Base-by-base conservation (phyloP, 2,113 vertebrate species). In the Dipodomys ordii region DNA sequence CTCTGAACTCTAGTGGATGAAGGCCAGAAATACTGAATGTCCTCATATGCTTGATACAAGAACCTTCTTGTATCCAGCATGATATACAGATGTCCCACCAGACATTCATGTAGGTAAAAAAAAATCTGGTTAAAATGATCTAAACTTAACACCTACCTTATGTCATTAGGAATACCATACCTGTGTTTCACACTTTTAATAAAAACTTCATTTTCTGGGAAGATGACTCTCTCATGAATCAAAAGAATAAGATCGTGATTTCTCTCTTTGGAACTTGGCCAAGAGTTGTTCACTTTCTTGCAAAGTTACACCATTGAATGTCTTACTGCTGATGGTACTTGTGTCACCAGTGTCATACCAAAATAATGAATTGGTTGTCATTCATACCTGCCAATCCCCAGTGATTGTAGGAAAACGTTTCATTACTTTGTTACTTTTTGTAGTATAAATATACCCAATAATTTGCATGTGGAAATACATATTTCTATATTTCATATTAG, bases 121-220 rank as follows among this genome's bases (percentile, higher is more conserved):
- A 57, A 82, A 91, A 79, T 84, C 57, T 85, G 49, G 22, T 57
- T 91, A 62, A 46, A 82, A 67, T 85, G 39, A 64, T 72, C 62
- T 89, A 15, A 88, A 30, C 8, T 49, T 62, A 73, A 92, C 57
- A 79, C 8, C 32, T 57, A 88, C 74, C 5, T 73, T 18, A 44
- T 32, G 1, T 90, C 60, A 67, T 15, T 67, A 35, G 32, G 85
- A 87, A 69, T 7, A 65, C 27, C 67, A 90, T 64, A 27, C 32
- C 60, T 49, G 13, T 32, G 57, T 69, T 77, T 15, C 15, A 68
- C 1, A 53, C 12, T 76, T 88, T 94, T 92, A 92, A 93, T 88
- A 92, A 96, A 92, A 91, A 57, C 68, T 39, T 13, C 39, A 62
- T 91, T 96, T 94, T 87, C 6, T 1, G 85, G 23, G 19, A 92